Evolutionary conservation across 2,888 invertebrate genomes (phyloP), one percentile per base, ranked within the genome.

Genomic region (Erebia ligea): DNA sequence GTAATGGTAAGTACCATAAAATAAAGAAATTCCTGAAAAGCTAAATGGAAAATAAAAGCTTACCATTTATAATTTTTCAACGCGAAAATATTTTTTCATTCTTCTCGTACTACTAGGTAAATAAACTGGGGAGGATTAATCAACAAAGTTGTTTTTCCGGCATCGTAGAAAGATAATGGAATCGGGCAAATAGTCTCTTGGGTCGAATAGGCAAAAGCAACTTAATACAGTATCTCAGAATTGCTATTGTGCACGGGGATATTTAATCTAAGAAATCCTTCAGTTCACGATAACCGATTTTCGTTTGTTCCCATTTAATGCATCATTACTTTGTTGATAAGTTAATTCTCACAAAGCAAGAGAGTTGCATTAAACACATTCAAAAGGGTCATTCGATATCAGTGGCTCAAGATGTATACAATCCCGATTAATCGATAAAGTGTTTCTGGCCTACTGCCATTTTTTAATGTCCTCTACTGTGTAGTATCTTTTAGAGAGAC

Each of bases 51-150:
- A 52, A 52, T 17, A 52, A 56, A 21, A 19, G 21, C n/a, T 19
- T 56, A 56, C 19, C 19, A 11, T 56, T 19, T 19, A 8, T 54
- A 19, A 9, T 54, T 10, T 54, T 19, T 54, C 19, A 17, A 19
- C 10, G 11, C 17, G 42, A 17, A 87, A 85, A 45, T 11, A 8
- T n/a, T 42, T 59, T 59, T 65, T 76, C 78, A 75, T 75, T 75
- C 76, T 77, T 10, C 13, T 13, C 11, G 13, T 45, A 45, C 45
- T 76, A 72, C 73, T 5, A 42, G 17, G 19, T 72, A 81, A 82
- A 84, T 81, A 85, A 85, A 84, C 82, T 78, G 75, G 75, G 76
- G 79, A 78, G 84, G 84, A 87, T 88, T 86, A 86, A 88, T 88
- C 83, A 86, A 81, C 80, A 75, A 78, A 79, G 81, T 86, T 86